Base-by-base conservation (phyloP, 2,797 vertebrate species). In the Telmatherina bonti region DNA sequence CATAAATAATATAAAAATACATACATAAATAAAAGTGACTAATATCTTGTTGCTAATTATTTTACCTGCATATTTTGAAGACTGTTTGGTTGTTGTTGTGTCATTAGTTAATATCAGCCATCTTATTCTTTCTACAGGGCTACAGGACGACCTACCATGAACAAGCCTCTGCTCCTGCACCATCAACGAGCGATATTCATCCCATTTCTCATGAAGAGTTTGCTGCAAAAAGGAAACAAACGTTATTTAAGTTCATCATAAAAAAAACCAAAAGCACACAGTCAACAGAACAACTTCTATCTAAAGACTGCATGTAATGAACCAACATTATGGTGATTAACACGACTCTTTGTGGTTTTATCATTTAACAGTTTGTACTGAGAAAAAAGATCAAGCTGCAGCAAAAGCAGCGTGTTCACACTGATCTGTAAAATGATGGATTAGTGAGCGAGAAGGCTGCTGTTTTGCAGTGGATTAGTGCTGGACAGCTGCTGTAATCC, bases 201-300 rank as follows among this genome's bases (percentile, higher is more conserved):
- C 97, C 97, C 97, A 98, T 82, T 98, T 99, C 91, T 99, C 97
- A 13, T 97, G 96, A 10, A 99, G 93, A 0, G 96, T 97, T 98
- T 98, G 97, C 97, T 98, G 47, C 7, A 71, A 70, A 9, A 54
- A 10, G 35, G 74, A 72, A 1, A 45, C 1, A 22, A 43, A 10
- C 53, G 11, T 47, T 2, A 1, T 36, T 24, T 41, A 2, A 45
- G 58, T 67, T 15, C n/a, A 36, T 1, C 11, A n/a, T 7, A 3
- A 52, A 16, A 27, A 2, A 27, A 51, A 65, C 16, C 6, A 41
- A 67, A 35, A 29, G 54, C 30, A 47, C 15, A 7, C 20, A 38
- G 10, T 10, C 29, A 63, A 45, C 11, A 57, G 20, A 57, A 38
- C 47, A 38, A 64, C 35, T 27, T 47, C 3, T 2, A 47, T 10